These are phyloP conservation scores for Drosophila subpulchrella DNA, from an alignment of 1,140 invertebrate genomes.

Conservation along the genomic window DNA sequence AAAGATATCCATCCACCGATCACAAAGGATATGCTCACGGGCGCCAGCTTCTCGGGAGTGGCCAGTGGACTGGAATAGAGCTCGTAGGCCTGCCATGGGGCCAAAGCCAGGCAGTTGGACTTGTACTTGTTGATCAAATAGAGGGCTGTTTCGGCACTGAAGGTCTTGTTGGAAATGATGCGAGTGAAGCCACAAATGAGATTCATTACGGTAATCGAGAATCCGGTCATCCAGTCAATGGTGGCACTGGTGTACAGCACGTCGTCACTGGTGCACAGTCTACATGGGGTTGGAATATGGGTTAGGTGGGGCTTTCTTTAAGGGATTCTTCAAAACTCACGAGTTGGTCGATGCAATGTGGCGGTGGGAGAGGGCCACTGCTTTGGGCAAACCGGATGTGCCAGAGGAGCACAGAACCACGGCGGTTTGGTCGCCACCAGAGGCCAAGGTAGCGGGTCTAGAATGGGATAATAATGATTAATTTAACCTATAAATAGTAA, in stretches of 20 bases:
- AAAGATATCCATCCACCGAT: slow-evolving; percentile 47
- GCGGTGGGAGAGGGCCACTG: slow-evolving; percentile 88
- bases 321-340: slow-evolving; percentile 9
- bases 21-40: slow-evolving; percentile 24
- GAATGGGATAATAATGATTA: background rate
- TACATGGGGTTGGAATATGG: slow-evolving; percentile 2
- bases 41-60: slow-evolving; percentile 20
- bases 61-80: slow-evolving; percentile 50
- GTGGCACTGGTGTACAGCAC: slow-evolving; percentile 49
- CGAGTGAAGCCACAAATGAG: slow-evolving; percentile 37
- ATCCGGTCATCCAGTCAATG: slow-evolving; percentile 55
- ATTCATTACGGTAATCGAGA: slow-evolving; percentile 46
- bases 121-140: slow-evolving; percentile 40
- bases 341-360: slow-evolving; percentile 21
- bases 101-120: slow-evolving; percentile 29
- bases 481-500: background rate
- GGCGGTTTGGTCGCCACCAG: slow-evolving; percentile 50
- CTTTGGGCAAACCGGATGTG: slow-evolving; percentile 91
- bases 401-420: slow-evolving; percentile 87
- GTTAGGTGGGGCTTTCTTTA: background rate
- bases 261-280: slow-evolving; percentile 47
- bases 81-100: slow-evolving; percentile 65
- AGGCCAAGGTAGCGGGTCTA: slow-evolving; percentile 40
- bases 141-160: slow-evolving; percentile 21
- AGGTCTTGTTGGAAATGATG: slow-evolving; percentile 41